Conservation (phyloP, 2,797 vertebrate species). For the Centroberyx gerrardi region DNA sequence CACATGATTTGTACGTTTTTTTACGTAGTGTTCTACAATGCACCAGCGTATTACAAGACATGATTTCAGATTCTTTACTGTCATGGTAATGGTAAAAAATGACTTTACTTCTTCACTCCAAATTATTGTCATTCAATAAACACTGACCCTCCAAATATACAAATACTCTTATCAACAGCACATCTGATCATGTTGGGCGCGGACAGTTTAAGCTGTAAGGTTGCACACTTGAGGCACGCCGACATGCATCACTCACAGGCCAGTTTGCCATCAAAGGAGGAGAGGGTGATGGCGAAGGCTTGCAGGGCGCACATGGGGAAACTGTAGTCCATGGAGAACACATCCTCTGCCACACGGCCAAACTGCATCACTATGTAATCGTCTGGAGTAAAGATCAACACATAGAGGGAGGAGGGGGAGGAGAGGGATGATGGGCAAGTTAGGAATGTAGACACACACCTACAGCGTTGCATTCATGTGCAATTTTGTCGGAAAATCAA, state of each 20-base stretch:
- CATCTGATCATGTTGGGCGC: background rate
- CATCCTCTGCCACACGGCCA: conserved; percentile 88
- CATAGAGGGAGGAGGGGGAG: too few species aligned
- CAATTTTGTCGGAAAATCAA: too few species aligned
- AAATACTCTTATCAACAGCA: background rate
- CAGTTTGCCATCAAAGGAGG: conserved; percentile 93
- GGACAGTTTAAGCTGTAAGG: background rate
- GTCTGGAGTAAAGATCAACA: conserved; percentile 64
- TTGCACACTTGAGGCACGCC: background rate
- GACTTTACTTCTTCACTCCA: too few species aligned
- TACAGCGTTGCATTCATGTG: too few species aligned
- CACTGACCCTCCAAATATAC: background rate
- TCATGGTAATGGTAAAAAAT: too few species aligned
- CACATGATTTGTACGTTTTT: background rate
- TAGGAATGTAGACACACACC: background rate
- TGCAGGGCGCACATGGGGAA: conserved; percentile 92
- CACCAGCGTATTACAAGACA: conserved; percentile 32
- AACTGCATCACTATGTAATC: conserved; percentile 91
- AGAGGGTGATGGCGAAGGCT: conserved; percentile 92
- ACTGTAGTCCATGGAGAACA: conserved; percentile 93
- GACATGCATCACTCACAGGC: conserved; percentile 88
- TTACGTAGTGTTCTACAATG: background rate
- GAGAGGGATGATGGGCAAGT: background rate
- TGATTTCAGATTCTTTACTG: background rate
- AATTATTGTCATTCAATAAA: background rate